Percentiles rank a stretch among this genome's conserved stretches.
phyloP scores from a whole-genome alignment of 2,888 invertebrate species.

The Coronaproctus castanopsis region DNA sequence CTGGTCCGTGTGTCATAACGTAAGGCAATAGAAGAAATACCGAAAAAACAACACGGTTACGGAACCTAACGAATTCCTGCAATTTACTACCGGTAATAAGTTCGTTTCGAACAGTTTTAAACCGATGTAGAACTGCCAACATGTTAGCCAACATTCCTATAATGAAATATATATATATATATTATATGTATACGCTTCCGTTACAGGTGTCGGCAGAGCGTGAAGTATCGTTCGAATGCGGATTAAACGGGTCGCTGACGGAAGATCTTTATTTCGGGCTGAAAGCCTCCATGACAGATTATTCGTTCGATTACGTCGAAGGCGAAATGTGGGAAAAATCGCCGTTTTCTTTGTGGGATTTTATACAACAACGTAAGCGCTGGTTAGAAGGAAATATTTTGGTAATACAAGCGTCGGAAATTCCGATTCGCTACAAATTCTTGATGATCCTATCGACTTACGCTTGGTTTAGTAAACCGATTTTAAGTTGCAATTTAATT shows the following conservation, averaged over 20 bases:
- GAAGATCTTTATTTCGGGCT: constrained; percentile 94
- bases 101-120: too few species aligned
- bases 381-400: constrained; percentile 84
- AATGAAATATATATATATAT: too few species aligned
- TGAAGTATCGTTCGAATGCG: constrained; percentile 83
- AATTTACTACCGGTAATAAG: too few species aligned
- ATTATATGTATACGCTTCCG: too few species aligned
- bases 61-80: too few species aligned
- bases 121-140: too few species aligned
- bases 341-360: constrained; percentile 83
- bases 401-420: constrained; percentile 65
- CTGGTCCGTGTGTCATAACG: too few species aligned
- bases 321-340: constrained; percentile 98
- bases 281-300: constrained; percentile 77
- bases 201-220: constrained; percentile 67
- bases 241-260: constrained; percentile 87
- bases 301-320: constrained; percentile 82
- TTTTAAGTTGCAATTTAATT: constrained; percentile 76
- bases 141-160: too few species aligned
- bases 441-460: constrained; percentile 73
- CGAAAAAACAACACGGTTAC: too few species aligned
- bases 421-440: constrained; percentile 56
- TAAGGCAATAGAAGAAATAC: too few species aligned
- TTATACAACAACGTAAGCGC: constrained; percentile 82
- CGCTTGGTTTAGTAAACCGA: constrained; percentile 85